Base-by-base conservation (phyloP, 2,797 vertebrate genomes). In the Leptatherina wallacei region DNA sequence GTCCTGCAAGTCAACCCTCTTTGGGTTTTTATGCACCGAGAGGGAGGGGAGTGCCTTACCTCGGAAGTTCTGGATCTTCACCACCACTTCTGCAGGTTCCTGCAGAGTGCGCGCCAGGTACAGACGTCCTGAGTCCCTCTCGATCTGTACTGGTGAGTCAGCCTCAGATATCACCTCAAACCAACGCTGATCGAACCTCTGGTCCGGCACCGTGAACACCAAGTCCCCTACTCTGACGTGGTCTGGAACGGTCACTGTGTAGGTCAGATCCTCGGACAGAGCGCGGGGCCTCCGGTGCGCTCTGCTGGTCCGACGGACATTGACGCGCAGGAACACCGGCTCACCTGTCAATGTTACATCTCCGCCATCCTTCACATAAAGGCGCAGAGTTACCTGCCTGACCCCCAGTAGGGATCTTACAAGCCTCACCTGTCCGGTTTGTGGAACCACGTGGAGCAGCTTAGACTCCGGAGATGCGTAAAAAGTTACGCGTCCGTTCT, bases 191-290 rank as follows among this genome's bases (percentile, higher is more conserved):
- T 86, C 84, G 64, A 94, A 96, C 71, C 82, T 92, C 69, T 88
- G 88, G 74, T 94, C 95, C 22, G 96, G 96, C 4, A 97, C 89
- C 7, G 95, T 96, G 91, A 96, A 97, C 22, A 97, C 89, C 73
- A 95, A 73, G 73, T 96, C 96, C 5, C 96, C 96, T 54, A 93
- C 87, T 27, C 90, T 68, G 10, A 89, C 91, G 32, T 93, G 92
- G 24, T 90, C 91, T 0, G 95, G 89, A 16, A 96, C 92, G 1
- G 87, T 89, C 27, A 96, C 95, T 0, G 91, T 93, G 91, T 95
- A 95, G 58, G 75, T 88, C 33, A 89, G 78, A 59, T 95, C 93
- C 58, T 91, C 89, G n/a, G 88, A 74, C 29, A 92, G 85, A 4
- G 90, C 85, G 36, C 95, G 86, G 27, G 88, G 74, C 40, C 44